These are phyloP conservation scores for Sipha flava DNA, from an alignment of 1,140 invertebrate species.

Conservation along the genomic window DNA sequence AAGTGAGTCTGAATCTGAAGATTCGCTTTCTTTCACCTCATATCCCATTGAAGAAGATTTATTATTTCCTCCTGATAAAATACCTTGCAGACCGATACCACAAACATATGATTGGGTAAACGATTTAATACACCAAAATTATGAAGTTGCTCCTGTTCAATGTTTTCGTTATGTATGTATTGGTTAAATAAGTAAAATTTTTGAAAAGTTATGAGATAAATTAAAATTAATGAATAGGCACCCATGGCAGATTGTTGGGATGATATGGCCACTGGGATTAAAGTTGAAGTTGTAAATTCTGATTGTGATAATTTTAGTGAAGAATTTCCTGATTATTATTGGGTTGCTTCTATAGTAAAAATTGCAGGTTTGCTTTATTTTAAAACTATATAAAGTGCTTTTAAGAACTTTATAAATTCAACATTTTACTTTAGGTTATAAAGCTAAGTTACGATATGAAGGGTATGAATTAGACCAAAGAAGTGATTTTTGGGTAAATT, in stretches of 20 bases:
- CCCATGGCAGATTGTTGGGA: slow-evolving; percentile 89
- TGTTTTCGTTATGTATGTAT: slow-evolving; percentile 73
- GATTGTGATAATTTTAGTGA: slow-evolving; percentile 73
- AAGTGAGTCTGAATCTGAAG: not conserved
- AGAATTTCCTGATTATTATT: slow-evolving; percentile 75
- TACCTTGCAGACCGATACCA: slow-evolving; percentile 52
- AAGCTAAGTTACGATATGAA: slow-evolving; percentile 86
- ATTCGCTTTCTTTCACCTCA: slow-evolving; percentile 29
- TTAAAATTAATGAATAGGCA: slow-evolving; percentile 48
- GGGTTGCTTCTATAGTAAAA: slow-evolving; percentile 87
- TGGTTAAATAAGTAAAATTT: not conserved
- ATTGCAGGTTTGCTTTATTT: slow-evolving; percentile 54
- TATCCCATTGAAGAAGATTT: slow-evolving; percentile 32
- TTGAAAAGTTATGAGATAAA: not conserved
- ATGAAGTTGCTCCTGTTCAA: slow-evolving; percentile 77
- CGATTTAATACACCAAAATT: slow-evolving; percentile 63
- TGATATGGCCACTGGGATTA: slow-evolving; percentile 86
- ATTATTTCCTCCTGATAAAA: slow-evolving; percentile 41
- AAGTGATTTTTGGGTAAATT: slow-evolving; percentile 92
- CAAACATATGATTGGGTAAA: slow-evolving; percentile 75
- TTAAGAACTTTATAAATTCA: not conserved
- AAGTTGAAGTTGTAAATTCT: slow-evolving; percentile 88
- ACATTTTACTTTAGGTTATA: slow-evolving; percentile 58
- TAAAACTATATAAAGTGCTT: not conserved
- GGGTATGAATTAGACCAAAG: slow-evolving; percentile 79